Base-by-base conservation (phyloP, 2,888 invertebrate genomes). In the Agonopterix alstromeriana region DNA sequence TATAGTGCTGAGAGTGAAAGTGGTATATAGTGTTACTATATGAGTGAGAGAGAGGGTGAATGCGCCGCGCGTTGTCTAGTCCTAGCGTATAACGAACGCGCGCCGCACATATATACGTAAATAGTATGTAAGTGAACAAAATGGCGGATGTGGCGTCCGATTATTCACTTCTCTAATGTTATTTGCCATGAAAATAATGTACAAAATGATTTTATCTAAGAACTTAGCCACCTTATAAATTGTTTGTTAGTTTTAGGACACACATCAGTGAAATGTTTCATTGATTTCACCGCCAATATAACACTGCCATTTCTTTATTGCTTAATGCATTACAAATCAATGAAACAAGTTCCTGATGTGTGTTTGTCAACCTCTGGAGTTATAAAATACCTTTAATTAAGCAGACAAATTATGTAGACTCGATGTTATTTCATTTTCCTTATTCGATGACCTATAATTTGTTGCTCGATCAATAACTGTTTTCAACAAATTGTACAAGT, bases 71-170 rank as follows among this genome's bases (percentile, higher is more conserved):
- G 72, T 64, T 60, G 70, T 77, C 82, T 82, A 82, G 83, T 82
- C 83, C 68, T 70, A 70, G 73, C 67, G 68, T 73, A 66, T 59
- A 63, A 63, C 70, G 65, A 61, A 58, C 75, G 76, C 73, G 73
- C 76, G 75, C 65, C 69, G 69, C 65, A 60, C 65, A 55, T 42
- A 82, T 82, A 87, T 86, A 87, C 87, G 87, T 87, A 87, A 86
- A 57, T 86, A 86, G 82, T 63, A 3, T 45, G 46, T 51, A 52
- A 48, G 50, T 44, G 46, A 50, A 43, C 48, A 49, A 51, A 48
- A 50, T 53, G 51, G 53, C 61, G 66, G 55, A 58, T 63, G 63
- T 56, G 59, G 65, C 62, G 69, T 63, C 65, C 63, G 56, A 46
- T 11, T 14, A 40, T 10, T 40, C 45, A 36, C 38, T 10, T 38